A percentile compares a stretch with the other conserved stretches of the same genome.
phyloP scores from a whole-genome alignment of 2,113 vertebrate species.

The Macrotus californicus region DNA sequence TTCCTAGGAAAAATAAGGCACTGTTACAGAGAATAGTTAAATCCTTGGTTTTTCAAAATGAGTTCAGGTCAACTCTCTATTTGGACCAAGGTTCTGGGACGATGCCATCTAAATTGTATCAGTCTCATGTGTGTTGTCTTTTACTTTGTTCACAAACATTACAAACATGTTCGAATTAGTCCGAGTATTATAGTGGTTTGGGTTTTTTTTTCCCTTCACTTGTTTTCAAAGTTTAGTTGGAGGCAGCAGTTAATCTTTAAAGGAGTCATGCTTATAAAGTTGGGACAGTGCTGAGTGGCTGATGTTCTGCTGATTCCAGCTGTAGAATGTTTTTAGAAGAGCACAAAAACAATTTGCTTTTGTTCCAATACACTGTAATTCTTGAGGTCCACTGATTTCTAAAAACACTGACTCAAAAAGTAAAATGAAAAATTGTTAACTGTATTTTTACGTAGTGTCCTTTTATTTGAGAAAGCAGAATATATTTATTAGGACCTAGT shows the following conservation, averaged over 20 bases:
- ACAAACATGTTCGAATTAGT: constrained; percentile 68
- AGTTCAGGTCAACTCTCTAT: constrained; percentile 4
- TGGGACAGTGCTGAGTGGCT: constrained; percentile 75
- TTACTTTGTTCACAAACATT: constrained; percentile 56
- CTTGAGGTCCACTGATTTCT: constrained; percentile 58
- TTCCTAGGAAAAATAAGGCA: not conserved
- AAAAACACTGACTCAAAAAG: constrained; percentile 64
- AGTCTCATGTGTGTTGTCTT: constrained; percentile 50
- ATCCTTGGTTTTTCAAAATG: not conserved
- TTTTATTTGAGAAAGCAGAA: not conserved
- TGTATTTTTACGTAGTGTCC: not conserved
- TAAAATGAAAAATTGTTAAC: constrained; percentile 66
- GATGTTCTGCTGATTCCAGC: constrained; percentile 78
- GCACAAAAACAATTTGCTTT: constrained; percentile 75
- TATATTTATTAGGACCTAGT: constrained; percentile 56
- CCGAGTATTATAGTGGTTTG: constrained; percentile 63
- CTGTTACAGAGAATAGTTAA: not conserved
- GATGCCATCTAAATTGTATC: not conserved
- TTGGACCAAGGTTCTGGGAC: not conserved
- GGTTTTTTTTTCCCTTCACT: constrained; percentile 52
- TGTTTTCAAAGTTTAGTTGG: constrained; percentile 78
- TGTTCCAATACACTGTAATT: constrained; percentile 69
- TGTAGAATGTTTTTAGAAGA: constrained; percentile 66
- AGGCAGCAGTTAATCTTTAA: constrained; percentile 83
- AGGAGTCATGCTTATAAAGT: constrained; percentile 78